phyloP scores from a whole-genome alignment of 1,140 invertebrate genomes.

The Heliconius hewitsoni region DNA sequence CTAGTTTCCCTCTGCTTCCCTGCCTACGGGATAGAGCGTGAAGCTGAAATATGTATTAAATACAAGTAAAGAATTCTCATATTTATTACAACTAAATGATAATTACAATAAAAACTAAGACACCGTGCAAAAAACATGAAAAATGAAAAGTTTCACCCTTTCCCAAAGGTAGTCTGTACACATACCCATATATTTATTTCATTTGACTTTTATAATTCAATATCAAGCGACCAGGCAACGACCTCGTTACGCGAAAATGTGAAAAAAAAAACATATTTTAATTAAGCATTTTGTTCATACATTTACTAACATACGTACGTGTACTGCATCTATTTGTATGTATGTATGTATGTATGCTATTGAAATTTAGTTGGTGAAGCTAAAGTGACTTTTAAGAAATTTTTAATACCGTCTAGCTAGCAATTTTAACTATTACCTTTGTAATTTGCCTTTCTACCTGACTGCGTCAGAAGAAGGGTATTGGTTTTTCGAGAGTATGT shows the following conservation, averaged over 20 bases:
- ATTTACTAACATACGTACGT: neutral
- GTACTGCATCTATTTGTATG: neutral
- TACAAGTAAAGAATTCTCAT: no score
- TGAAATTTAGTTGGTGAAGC: neutral
- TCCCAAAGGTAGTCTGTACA: neutral
- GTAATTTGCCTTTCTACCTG: no score
- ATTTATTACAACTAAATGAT: no score
- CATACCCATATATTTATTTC: neutral
- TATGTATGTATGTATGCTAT: neutral
- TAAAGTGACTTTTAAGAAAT: neutral
- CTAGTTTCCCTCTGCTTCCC: no score
- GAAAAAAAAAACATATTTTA: neutral
- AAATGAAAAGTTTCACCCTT: neutral
- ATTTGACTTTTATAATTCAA: conserved; percentile 1
- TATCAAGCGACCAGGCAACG: conserved; percentile 7
- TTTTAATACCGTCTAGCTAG: neutral
- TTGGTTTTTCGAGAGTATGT: no score
- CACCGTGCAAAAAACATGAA: neutral
- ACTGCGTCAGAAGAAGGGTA: no score
- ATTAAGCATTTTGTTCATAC: conserved; percentile 12
- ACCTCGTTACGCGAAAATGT: neutral
- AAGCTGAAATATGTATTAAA: no score
- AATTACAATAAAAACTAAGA: neutral
- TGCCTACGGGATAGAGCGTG: no score
- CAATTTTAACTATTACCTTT: neutral